Percentiles rank a stretch among this genome's conserved stretches.
Evolutionary conservation across 1,140 invertebrate species (phyloP).

Genomic region (Riptortus pedestris): DNA sequence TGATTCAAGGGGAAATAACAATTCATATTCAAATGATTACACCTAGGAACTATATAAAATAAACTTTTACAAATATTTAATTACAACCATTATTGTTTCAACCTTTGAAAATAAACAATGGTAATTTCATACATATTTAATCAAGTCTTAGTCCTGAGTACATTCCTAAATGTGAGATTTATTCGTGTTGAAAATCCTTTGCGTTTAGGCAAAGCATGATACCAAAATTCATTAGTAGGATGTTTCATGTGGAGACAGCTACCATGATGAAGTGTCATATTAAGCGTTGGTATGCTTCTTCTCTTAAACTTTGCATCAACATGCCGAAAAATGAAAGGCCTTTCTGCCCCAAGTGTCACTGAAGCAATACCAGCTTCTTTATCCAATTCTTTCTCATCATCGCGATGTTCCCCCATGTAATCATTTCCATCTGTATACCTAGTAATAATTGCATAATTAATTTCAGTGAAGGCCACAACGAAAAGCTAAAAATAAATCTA

Average conservation of each 20-base stretch:
- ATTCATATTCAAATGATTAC: no score
- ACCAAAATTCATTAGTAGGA: slow-evolving; percentile 61
- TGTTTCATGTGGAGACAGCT: slow-evolving; percentile 58
- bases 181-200: slow-evolving; percentile 49
- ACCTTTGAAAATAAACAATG: no score
- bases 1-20: no score
- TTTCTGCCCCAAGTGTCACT: slow-evolving; percentile 51
- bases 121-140: no score
- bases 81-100: no score
- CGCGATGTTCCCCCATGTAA: slow-evolving; percentile 60
- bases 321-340: slow-evolving; percentile 57
- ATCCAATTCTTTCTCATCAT: slow-evolving; percentile 58
- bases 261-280: slow-evolving; percentile 51
- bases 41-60: no score
- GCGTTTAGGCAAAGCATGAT: slow-evolving; percentile 53
- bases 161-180: slow-evolving; percentile 58
- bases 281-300: slow-evolving; percentile 29
- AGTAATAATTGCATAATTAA: slow-evolving; percentile 28
- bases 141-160: no score
- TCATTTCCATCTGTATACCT: slow-evolving; percentile 60
- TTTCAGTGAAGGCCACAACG: neutral
- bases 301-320: slow-evolving; percentile 41
- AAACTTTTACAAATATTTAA: no score
- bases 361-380: slow-evolving; percentile 52
- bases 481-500: no score